Base-by-base conservation (phyloP, 2,888 invertebrate species). In the Chymomyza procnemis region DNA sequence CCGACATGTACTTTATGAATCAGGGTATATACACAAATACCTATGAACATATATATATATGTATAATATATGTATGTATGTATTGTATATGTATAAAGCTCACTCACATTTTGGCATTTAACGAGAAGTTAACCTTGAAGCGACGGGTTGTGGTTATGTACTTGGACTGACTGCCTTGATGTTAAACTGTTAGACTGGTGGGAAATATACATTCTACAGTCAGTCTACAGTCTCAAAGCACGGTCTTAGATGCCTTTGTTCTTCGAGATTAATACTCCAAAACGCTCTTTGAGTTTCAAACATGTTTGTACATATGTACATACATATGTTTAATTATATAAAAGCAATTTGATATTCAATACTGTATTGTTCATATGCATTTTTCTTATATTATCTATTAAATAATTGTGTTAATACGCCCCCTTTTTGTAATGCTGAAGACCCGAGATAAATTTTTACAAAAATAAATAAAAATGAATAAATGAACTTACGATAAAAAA, bases 121-220 rank as follows among this genome's bases (percentile, higher is more conserved):
- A 80, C 69, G 86, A 84, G 83, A 84, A 87, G 83, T 84, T 84
- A 79, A 86, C 83, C 83, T 87, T 84, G 83, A 80, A 74, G 77
- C 75, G 68, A 78, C 88, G 68, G 80, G 73, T 78, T 73, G 58
- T 56, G 66, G 34, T 54, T 61, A 55, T 60, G 67, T 58, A 58
- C 22, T 58, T 46, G 18, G 18, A 14, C 55, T 21, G 22, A n/a
- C 55, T 55, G 8, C n/a, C 55, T 55, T 16, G 21, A 16, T 55
- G 22, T 19, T 26, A 9, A 22, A 41, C 12, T 22, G n/a, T 14
- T 26, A 21, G n/a, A 18, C 55, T 19, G 26, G 12, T 66, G 65
- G 71, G 55, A 63, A 41, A 16, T 26, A 57, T 19, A 30, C 55
- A 61, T 74, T 76, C 78, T 79, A 78, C 80, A 77, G 77, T 71